phyloP scores from a whole-genome alignment of 2,797 vertebrate species.

The Masticophis lateralis region DNA sequence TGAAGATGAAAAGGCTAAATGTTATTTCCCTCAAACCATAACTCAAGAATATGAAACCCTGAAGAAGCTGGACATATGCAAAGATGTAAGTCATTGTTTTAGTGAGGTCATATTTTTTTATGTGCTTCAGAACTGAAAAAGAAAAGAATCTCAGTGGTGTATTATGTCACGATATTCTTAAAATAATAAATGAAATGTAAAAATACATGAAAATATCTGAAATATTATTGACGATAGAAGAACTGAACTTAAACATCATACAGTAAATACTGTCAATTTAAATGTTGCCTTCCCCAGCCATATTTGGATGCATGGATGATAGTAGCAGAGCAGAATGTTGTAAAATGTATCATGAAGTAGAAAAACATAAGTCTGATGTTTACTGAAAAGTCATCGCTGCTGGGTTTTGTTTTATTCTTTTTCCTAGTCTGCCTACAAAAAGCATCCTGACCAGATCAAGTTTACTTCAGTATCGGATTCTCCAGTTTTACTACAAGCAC shows the following conservation, averaged over 20 bases:
- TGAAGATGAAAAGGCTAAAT: slow-evolving; percentile 88
- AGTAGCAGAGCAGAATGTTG: not conserved
- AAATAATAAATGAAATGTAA: not conserved
- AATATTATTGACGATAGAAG: not conserved
- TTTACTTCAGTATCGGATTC: not conserved
- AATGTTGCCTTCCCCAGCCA: not conserved
- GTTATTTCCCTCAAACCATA: slow-evolving; percentile 94
- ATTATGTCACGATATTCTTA: not conserved
- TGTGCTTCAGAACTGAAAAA: not conserved
- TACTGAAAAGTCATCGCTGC: not conserved
- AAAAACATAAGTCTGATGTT: not conserved
- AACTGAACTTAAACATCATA: not conserved
- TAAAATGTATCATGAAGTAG: not conserved
- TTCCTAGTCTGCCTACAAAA: not conserved
- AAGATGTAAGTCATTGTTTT: slow-evolving; percentile 81
- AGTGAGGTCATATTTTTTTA: not conserved
- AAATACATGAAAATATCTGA: not conserved
- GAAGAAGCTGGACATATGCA: slow-evolving; percentile 86
- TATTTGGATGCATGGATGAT: not conserved
- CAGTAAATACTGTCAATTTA: not conserved
- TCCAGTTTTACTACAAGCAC: not conserved
- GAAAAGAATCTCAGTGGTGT: not conserved
- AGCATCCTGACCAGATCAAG: not conserved
- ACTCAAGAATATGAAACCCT: slow-evolving; percentile 89
- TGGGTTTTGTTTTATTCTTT: not conserved